A percentile compares a stretch with the other conserved stretches of the same genome.
phyloP scores from a whole-genome alignment of 2,888 invertebrate genomes.

The Meteorus cinctellus region DNA sequence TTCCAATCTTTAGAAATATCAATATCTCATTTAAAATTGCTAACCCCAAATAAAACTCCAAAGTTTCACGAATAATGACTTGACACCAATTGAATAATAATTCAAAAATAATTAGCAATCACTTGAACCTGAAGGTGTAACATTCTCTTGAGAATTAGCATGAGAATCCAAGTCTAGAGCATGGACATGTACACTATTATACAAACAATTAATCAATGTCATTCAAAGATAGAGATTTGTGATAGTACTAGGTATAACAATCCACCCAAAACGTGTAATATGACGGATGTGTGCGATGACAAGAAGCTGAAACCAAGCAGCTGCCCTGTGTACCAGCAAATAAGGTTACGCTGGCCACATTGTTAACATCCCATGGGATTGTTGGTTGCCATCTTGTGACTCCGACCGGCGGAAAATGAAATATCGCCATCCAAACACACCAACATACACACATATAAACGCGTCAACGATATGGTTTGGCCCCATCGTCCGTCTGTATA shows the following conservation, averaged over 20 bases:
- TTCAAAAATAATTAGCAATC: not conserved
- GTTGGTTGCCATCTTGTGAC: conserved; percentile 52
- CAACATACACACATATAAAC: not conserved
- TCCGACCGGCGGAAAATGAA: conserved; percentile 61
- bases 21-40: too few species aligned
- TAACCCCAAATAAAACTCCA: too few species aligned
- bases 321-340: conserved; percentile 43
- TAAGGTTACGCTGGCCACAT: conserved; percentile 48
- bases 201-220: conserved; percentile 23
- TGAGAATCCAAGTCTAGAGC: not conserved
- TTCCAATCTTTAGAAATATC: too few species aligned
- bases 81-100: not conserved
- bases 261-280: conserved; percentile 15
- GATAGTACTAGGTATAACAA: not conserved
- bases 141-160: not conserved
- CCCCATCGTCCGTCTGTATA: conserved; percentile 25
- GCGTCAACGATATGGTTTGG: not conserved
- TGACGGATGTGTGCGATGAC: not conserved
- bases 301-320: not conserved
- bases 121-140: not conserved
- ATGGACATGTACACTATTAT: not conserved
- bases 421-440: conserved; percentile 50
- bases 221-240: conserved; percentile 5
- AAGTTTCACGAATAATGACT: too few species aligned
- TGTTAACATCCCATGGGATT: conserved; percentile 54